Base-by-base conservation (phyloP, 2,797 vertebrate genomes). In the Lophius americanus region DNA sequence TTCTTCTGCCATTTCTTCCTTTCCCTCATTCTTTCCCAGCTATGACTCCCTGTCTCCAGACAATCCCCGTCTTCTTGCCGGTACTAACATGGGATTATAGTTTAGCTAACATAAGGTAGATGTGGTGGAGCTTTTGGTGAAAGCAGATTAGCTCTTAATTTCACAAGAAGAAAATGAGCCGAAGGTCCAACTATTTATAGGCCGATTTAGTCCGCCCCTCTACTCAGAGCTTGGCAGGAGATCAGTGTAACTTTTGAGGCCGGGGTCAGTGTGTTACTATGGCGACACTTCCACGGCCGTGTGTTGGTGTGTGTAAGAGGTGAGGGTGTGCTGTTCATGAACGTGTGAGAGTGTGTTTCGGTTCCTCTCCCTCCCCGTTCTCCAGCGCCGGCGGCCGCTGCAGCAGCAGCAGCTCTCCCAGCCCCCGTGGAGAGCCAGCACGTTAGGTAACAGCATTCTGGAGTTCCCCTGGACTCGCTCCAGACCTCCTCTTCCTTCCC, bases 401-500 rank as follows among this genome's bases (percentile, higher is more conserved):
- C 74, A 70, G 75, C 70, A 70, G 66, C 68, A 68, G 65, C 39
- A 72, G 53, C 70, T 69, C 87, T 90, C 85, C 70, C 84, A 89
- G 85, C 81, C 86, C 81, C 82, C 72, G 75, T 70, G 70, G 82
- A 81, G 76, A 69, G 70, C 82, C 84, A 86, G 87, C 84, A 91
- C 90, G 87, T 87, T 92, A 87, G 85, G 91, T 92, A 92, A 92
- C 87, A 88, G 81, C 84, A 84, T 84, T 80, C 89, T 92, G 93
- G 93, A 94, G 90, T 94, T 95, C 93, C 94, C 93, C 94, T 95
- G 93, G 93, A 91, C 74, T 73, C 12, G 6, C 58, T 92, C 93
- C 94, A 94, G 87, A 73, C 73, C 85, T 88, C 75, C 79, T 81
- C 78, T 85, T 88, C 84, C 86, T 87, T 84, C 82, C 83, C 83